A percentile compares a stretch with the other conserved stretches of the same genome.
phyloP scores from a whole-genome alignment of 2,113 vertebrate genomes.

The Pyrgilauda ruficollis region DNA sequence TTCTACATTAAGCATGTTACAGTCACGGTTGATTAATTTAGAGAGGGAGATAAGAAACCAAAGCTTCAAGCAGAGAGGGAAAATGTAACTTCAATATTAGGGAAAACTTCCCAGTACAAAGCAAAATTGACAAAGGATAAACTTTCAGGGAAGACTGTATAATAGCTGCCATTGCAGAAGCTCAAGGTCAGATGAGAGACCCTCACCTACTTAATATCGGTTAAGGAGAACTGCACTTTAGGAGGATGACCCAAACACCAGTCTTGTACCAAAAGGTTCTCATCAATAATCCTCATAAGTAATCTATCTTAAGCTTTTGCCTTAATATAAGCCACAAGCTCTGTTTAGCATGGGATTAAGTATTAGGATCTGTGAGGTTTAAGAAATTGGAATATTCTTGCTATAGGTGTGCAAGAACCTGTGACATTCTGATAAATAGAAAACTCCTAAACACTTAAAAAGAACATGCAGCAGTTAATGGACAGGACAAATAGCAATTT shows the following conservation, averaged over 20 bases:
- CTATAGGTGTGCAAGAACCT: not conserved
- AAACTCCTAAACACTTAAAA: not conserved
- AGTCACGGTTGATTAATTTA: not conserved
- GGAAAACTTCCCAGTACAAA: not conserved
- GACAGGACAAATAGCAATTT: not conserved
- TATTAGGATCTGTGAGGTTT: not conserved
- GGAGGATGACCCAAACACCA: not conserved
- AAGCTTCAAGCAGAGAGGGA: not conserved
- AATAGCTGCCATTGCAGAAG: not conserved
- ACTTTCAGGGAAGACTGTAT: not conserved
- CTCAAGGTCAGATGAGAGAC: not conserved
- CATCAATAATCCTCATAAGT: not conserved
- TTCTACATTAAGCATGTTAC: constrained; percentile 3
- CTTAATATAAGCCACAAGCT: not conserved
- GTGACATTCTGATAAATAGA: not conserved
- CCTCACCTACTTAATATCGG: not conserved
- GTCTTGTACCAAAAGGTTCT: not conserved
- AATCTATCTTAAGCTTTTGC: not conserved
- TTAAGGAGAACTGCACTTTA: not conserved
- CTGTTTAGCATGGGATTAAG: not conserved
- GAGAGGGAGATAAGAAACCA: not conserved
- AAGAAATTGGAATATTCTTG: not conserved
- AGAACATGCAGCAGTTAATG: not conserved
- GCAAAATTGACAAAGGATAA: not conserved
- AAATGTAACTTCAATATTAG: not conserved